Percentiles rank a stretch among this genome's conserved stretches.
phyloP scores from a whole-genome alignment of 2,888 invertebrate genomes.

The Abrostola triplasia region DNA sequence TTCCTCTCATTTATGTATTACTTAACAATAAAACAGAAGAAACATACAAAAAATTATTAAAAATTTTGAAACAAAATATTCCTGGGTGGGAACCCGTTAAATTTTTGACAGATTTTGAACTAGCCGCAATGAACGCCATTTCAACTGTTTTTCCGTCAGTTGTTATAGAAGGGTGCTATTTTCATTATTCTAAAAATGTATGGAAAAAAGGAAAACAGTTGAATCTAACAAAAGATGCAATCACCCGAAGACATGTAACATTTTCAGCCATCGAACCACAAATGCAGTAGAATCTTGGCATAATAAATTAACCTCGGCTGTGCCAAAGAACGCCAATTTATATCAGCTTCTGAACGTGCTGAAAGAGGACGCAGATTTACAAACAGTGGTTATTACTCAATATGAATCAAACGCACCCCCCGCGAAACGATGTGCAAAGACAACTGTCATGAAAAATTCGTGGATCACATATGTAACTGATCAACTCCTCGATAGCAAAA shows the following conservation, averaged over 20 bases:
- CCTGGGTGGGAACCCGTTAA: no score
- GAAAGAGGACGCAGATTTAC: constrained; percentile 31
- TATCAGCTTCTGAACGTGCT: constrained; percentile 56
- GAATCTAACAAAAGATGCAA: no score
- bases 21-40: not conserved
- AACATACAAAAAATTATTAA: not conserved
- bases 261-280: constrained; percentile 9
- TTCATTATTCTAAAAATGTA: no score
- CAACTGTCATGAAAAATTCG: constrained; percentile 10
- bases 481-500: constrained; percentile 13
- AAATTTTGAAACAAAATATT: no score
- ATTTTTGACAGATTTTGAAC: no score
- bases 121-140: no score
- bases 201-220: no score
- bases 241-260: no score
- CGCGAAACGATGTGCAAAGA: constrained; percentile 17
- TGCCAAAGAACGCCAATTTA: constrained; percentile 60
- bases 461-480: constrained; percentile 20
- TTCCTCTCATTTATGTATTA: not conserved
- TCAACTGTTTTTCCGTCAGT: no score
- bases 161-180: no score
- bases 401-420: constrained; percentile 12
- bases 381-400: constrained; percentile 22
- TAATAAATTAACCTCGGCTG: constrained; percentile 29
- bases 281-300: constrained; percentile 23